Evolutionary conservation across 2,888 invertebrate species (phyloP), one percentile per base, ranked within the genome.

Genomic region (Deilephila elpenor): DNA sequence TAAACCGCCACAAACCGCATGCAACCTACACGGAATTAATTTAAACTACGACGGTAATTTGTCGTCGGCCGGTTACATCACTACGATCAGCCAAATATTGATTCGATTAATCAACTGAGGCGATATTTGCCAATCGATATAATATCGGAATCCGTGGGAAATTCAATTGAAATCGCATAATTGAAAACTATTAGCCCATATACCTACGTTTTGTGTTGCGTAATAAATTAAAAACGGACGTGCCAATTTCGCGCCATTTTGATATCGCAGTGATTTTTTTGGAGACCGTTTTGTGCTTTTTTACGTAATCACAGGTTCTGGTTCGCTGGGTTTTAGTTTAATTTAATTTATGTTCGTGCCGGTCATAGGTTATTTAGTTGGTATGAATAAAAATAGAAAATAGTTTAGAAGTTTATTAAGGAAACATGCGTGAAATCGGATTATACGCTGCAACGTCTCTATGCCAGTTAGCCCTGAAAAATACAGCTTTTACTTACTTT

Each of bases 161-260:
- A 86, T 83, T 85, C 86, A 81, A 88, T 89, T 86, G 79, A 80
- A 81, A 83, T 84, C 80, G 85, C 83, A 86, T 85, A 86, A 89
- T 88, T 85, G 85, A 84, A 89, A 88, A 86, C 87, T 87, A 85
- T 88, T 85, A 67, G 25, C 25, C 67, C 20, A 84, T 74, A 77
- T 74, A 25, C 25, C 25, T 25, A 74, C 78, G 82, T 78, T 84
- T 79, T 82, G 80, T 80, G 78, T 79, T 75, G 81, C 72, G 79
- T 80, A 78, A 83, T 86, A 86, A 86, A 86, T 87, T 80, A 82
- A 87, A 86, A 85, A 82, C 80, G 76, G 80, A 82, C 80, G 78
- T 77, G 82, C 82, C 86, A 84, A 87, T 87, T 84, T 83, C 82
- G 82, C 82, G 85, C 78, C 72, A 79, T 73, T 79, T 82, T 80